Evolutionary conservation across 2,888 invertebrate genomes (phyloP), one percentile per base, ranked within the genome.

Genomic region (Apamea monoglypha): DNA sequence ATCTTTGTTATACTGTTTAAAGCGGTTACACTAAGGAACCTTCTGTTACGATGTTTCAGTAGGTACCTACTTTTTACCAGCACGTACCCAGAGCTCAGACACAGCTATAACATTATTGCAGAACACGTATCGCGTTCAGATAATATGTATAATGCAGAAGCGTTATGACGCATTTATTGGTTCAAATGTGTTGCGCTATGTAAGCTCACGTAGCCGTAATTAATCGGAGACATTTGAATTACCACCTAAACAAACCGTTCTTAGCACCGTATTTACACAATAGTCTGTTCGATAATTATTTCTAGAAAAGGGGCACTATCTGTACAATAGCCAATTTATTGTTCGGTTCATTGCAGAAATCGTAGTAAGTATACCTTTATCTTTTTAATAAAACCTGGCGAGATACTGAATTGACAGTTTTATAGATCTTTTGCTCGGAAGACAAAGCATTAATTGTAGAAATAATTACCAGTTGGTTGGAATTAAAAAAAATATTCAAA

Each of bases 81-180:
- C 92, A 91, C 90, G 92, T 92, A 92, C 91, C 88, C 87, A 76
- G 82, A 88, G 89, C 88, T 88, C 91, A 91, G 92, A 91, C 88
- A 84, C 67, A 84, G 93, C 93, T 89, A 94, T 95, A 93, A 95
- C 93, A 96, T 96, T 96, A 96, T 96, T 96, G 95, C 96, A 94
- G 94, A 89, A 94, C 96, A 96, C 96, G 96, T 96, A 95, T 95
- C 94, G 91, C 92, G 88, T 92, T 91, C 92, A 94, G 94, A 95
- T 96, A 96, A 96, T 95, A n/a, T n/a, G n/a, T n/a, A 94, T 94
- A 95, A 96, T 95, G 94, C 95, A 95, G 93, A 92, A 93, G 94
- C 94, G 94, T 94, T 95, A 94, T 94, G 94, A 94, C 92, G 95
- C 96, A 94, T 96, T 96, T 95, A 96, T 95, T 95, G 94, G 94